Evolutionary conservation across 1,140 invertebrate genomes (phyloP).

Genomic region (Sipha flava): DNA sequence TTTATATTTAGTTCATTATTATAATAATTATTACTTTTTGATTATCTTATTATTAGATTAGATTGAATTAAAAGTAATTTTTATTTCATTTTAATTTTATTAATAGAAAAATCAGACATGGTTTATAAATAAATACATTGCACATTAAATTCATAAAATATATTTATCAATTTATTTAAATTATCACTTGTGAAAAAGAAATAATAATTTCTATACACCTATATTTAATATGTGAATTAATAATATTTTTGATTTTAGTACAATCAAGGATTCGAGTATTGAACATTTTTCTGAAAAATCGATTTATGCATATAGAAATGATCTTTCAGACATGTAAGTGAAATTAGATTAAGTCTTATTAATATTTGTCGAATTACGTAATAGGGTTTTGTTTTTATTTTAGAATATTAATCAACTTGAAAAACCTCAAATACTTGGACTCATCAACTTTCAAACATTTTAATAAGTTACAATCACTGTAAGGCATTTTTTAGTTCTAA

Average conservation of each 20-base stretch:
- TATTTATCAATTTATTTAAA: too few species aligned
- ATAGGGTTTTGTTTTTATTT: neutral
- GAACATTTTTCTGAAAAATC: neutral
- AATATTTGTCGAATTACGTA: too few species aligned
- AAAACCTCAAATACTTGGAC: neutral
- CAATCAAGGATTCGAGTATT: neutral
- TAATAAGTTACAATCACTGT: neutral
- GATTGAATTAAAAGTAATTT: too few species aligned
- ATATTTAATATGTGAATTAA: neutral
- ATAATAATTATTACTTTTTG: too few species aligned
- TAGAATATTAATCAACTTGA: constrained; percentile 2
- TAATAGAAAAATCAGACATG: too few species aligned
- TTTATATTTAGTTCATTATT: too few species aligned
- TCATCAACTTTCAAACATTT: neutral
- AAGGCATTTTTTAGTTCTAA: neutral
- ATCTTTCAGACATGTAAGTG: constrained; percentile 11
- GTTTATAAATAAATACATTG: too few species aligned
- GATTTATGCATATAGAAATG: neutral
- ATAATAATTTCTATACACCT: too few species aligned
- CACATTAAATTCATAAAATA: too few species aligned
- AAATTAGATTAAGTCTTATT: neutral
- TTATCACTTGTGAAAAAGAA: too few species aligned
- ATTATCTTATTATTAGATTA: too few species aligned
- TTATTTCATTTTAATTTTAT: too few species aligned
- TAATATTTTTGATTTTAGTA: neutral